Conservation (phyloP, 2,797 vertebrate genomes). For the Aeoliscus strigatus region DNA sequence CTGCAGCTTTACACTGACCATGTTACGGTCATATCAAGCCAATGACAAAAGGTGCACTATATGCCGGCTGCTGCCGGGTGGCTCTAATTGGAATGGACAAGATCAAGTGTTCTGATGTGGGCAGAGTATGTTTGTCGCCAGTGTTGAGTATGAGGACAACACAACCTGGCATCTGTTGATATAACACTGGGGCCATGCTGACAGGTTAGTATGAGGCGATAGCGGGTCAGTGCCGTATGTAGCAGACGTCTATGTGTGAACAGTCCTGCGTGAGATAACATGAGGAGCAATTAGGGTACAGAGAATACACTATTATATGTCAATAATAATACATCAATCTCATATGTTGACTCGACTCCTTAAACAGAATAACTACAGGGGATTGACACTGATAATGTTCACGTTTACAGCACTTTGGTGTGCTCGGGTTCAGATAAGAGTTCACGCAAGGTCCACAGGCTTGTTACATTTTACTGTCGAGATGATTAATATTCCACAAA, state of each 20-base stretch:
- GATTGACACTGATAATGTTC: no score
- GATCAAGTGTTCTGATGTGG: constrained; percentile 54
- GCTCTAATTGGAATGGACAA: constrained; percentile 57
- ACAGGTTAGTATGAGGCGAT: constrained; percentile 4
- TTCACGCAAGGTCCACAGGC: constrained; percentile 16
- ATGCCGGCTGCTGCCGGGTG: constrained; percentile 40
- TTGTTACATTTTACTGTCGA: constrained; percentile 23
- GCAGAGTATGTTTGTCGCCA: constrained; percentile 33
- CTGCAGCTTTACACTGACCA: constrained; percentile 30
- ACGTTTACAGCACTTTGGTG: constrained; percentile 9
- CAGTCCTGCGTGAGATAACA: constrained; percentile 41
- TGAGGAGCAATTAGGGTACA: no score
- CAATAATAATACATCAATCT: no score
- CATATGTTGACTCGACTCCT: no score
- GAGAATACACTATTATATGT: no score
- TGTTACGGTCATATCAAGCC: constrained; percentile 29
- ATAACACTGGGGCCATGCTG: constrained; percentile 24
- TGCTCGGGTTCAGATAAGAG: constrained; percentile 31
- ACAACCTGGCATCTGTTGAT: constrained; percentile 55
- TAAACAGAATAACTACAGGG: no score
- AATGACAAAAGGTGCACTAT: constrained; percentile 37
- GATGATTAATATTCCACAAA: constrained; percentile 50
- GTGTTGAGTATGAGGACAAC: constrained; percentile 50
- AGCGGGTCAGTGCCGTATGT: background rate
- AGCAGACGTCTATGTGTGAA: no score